Evolutionary conservation across 2,888 invertebrate species (phyloP), one percentile per base, ranked within the genome.

Genomic region (Phortica magna): DNA sequence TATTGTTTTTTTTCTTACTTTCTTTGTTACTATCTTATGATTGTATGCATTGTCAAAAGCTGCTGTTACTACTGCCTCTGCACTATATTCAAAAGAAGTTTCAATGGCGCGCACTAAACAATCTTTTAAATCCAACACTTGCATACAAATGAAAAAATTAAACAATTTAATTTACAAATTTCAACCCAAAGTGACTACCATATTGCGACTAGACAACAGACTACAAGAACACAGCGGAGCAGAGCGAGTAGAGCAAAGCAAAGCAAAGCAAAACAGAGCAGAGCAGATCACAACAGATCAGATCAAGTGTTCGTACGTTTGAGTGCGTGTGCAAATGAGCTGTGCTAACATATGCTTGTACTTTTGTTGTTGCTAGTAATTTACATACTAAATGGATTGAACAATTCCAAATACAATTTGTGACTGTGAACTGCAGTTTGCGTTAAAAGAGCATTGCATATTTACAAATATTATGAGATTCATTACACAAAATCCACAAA

Each of bases 291-390:
- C 31, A 31, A 31, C 31, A 31, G 31, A 31, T 31, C 31, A 31
- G 31, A 31, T 31, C 31, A 31, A 31, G 31, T 31, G 31, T 31
- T 5, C 14, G 61, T 17, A 7, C 10, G 14, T 12, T 6, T 53
- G 53, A 5, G n/a, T 59, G 59, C 59, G 59, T 53, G 31, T 14
- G 39, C 65, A 9, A 14, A 65, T 14, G 65, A 14, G 22, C 22
- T 31, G 65, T 31, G 14, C 48, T 14, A 48, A 48, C 48, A 48
- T 48, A 12, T 55, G 19, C 17, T 31, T 55, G 61, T 79, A 80
- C 81, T 84, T 81, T 79, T 87, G 87, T 89, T 88, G 83, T 86
- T 84, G 79, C 83, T 83, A 81, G 81, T 83, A 84, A 89, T 90
- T 90, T 90, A 84, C 88, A 86, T 87, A 83, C 78, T 79, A 81